Percentiles rank a stretch among this genome's conserved stretches.
phyloP scores from a whole-genome alignment of 2,888 invertebrate species.

The Dynastes tityus region DNA sequence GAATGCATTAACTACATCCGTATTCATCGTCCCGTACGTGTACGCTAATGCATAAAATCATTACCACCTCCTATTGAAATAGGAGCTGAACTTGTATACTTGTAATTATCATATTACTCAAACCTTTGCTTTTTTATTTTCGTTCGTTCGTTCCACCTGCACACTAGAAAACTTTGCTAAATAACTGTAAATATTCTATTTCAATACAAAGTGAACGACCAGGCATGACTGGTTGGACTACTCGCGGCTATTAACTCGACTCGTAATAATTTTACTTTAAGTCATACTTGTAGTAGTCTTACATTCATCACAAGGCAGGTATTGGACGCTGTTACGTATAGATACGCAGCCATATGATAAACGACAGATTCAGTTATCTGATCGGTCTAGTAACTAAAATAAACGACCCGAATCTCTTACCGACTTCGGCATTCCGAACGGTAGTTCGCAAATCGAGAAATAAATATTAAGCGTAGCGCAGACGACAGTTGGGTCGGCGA shows the following conservation, averaged over 20 bases:
- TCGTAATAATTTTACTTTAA: constrained; percentile 20
- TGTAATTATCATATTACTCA: constrained; percentile 5
- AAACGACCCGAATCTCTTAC: background rate
- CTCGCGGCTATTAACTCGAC: constrained; percentile 25
- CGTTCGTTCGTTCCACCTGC: background rate
- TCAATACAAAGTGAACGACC: constrained; percentile 34
- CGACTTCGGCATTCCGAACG: background rate
- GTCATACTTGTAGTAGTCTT: constrained; percentile 6
- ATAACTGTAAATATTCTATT: constrained; percentile 37
- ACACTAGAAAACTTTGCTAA: constrained; percentile 22
- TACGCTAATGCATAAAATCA: constrained; percentile 3
- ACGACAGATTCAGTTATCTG: constrained; percentile 15
- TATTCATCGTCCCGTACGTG: background rate
- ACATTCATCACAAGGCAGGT: background rate
- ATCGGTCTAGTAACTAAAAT: background rate
- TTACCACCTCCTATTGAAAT: constrained; percentile 12
- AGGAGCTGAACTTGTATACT: background rate
- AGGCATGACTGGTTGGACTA: constrained; percentile 21
- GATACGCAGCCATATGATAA: background rate
- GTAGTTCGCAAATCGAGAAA: background rate
- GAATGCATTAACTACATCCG: background rate
- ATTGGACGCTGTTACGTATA: background rate
- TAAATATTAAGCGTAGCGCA: background rate
- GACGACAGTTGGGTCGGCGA: too few species aligned
- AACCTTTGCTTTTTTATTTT: background rate